A percentile compares a stretch with the other conserved stretches of the same genome.
These are phyloP conservation scores for Vidua chalybeata DNA, from an alignment of 2,113 vertebrate species.

Conservation along the genomic window DNA sequence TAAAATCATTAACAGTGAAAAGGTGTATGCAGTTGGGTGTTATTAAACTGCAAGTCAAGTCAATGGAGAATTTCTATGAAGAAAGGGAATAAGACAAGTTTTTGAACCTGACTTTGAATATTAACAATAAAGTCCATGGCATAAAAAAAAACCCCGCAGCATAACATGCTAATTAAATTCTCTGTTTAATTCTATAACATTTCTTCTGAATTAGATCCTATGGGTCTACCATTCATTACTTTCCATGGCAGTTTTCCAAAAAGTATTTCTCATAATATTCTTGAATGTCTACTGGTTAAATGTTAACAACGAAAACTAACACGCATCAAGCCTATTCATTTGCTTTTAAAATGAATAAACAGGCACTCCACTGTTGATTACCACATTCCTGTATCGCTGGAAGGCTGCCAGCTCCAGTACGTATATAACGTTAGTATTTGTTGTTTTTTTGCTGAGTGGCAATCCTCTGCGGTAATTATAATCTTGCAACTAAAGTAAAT, in stretches of 20 bases:
- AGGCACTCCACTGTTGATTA: constrained; percentile 3
- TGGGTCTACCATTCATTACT: neutral
- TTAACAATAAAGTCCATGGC: neutral
- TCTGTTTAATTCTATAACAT: neutral
- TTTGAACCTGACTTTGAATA: neutral
- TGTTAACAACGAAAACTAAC: neutral
- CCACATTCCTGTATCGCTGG: constrained; percentile 7
- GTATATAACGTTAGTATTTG: neutral
- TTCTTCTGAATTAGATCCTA: neutral
- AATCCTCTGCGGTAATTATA: neutral
- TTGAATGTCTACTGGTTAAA: neutral
- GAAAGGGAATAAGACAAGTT: neutral
- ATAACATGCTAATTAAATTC: neutral
- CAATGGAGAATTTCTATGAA: neutral
- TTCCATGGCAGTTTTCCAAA: neutral
- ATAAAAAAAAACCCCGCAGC: neutral
- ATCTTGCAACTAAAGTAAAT: constrained; percentile 19
- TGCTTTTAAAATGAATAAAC: constrained; percentile 12
- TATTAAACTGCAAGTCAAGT: neutral
- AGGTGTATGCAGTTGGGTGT: neutral
- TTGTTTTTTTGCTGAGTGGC: neutral
- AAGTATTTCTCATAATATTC: neutral
- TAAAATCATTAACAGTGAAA: constrained; percentile 5
- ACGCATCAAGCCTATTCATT: neutral
- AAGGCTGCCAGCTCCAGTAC: neutral